These are phyloP conservation scores for Mola mola DNA, from an alignment of 2,113 vertebrate genomes.

Conservation along the genomic window DNA sequence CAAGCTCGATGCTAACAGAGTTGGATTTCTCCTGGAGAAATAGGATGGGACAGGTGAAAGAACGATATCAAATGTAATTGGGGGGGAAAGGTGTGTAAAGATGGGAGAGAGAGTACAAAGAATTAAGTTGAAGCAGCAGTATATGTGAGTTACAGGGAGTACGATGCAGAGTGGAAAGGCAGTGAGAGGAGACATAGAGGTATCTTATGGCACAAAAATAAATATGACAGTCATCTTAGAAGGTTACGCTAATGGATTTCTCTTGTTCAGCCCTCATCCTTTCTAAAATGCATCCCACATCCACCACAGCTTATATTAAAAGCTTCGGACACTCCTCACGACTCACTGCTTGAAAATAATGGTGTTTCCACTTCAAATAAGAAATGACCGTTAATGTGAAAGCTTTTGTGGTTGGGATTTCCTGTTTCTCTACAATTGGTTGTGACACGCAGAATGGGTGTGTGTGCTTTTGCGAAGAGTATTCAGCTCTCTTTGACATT, in stretches of 20 bases:
- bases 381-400: constrained; percentile 23
- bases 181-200: constrained; percentile 10
- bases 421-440: constrained; percentile 15
- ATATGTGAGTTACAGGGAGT: constrained; percentile 16
- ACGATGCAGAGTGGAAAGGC: constrained; percentile 7
- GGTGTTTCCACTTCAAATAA: constrained; percentile 21
- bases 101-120: background rate
- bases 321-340: constrained; percentile 38
- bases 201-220: constrained; percentile 49
- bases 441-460: background rate
- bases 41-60: background rate
- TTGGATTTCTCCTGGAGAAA: no score
- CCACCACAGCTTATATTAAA: constrained; percentile 23
- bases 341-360: constrained; percentile 42
- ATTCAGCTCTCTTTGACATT: constrained; percentile 45
- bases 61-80: background rate
- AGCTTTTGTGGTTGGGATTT: constrained; percentile 35
- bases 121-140: constrained; percentile 34
- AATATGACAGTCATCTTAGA: constrained; percentile 39
- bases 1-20: background rate
- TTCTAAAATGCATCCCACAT: constrained; percentile 43
- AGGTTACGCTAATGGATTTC: constrained; percentile 64
- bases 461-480: constrained; percentile 10
- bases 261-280: constrained; percentile 52
- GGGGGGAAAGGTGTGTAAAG: constrained; percentile 32